Conservation (phyloP, 1,140 invertebrate species). For the Drusus annulatus region DNA sequence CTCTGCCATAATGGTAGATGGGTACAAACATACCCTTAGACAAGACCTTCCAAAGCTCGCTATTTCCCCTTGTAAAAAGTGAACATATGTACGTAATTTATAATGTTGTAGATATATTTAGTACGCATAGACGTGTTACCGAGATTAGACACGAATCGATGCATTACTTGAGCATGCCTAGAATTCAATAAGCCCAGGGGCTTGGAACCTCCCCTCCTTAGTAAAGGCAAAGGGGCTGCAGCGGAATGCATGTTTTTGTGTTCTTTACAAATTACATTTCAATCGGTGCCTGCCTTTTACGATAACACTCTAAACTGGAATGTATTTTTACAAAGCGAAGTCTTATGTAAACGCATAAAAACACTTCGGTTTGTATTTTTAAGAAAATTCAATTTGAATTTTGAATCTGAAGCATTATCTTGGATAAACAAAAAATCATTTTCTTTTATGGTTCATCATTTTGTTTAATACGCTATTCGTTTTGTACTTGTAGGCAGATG, state of each 20-base stretch:
- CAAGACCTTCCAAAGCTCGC: slow-evolving; percentile 1
- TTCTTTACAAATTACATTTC: slow-evolving; percentile 55
- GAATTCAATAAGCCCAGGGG: slow-evolving; percentile 41
- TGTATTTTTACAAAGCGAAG: background rate
- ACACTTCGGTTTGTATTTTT: too few species aligned
- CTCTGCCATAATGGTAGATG: too few species aligned
- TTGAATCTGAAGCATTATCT: too few species aligned
- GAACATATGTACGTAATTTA: slow-evolving; percentile 31
- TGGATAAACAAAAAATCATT: too few species aligned
- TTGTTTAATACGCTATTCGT: too few species aligned
- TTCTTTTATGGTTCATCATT: too few species aligned
- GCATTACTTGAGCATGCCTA: slow-evolving; percentile 42
- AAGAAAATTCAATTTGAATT: too few species aligned
- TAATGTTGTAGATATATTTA: slow-evolving; percentile 1
- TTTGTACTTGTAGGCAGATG: too few species aligned
- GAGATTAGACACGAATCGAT: slow-evolving; percentile 51
- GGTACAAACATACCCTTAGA: too few species aligned
- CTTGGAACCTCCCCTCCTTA: slow-evolving; percentile 3
- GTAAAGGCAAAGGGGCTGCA: slow-evolving; percentile 30
- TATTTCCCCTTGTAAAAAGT: slow-evolving; percentile 26
- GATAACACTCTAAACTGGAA: slow-evolving; percentile 23
- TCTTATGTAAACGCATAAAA: too few species aligned
- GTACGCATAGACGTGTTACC: slow-evolving; percentile 35
- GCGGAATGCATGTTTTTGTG: slow-evolving; percentile 54
- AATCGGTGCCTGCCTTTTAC: slow-evolving; percentile 39